These are phyloP conservation scores for Plagodis dolabraria DNA, from an alignment of 2,888 invertebrate species.

Conservation along the genomic window DNA sequence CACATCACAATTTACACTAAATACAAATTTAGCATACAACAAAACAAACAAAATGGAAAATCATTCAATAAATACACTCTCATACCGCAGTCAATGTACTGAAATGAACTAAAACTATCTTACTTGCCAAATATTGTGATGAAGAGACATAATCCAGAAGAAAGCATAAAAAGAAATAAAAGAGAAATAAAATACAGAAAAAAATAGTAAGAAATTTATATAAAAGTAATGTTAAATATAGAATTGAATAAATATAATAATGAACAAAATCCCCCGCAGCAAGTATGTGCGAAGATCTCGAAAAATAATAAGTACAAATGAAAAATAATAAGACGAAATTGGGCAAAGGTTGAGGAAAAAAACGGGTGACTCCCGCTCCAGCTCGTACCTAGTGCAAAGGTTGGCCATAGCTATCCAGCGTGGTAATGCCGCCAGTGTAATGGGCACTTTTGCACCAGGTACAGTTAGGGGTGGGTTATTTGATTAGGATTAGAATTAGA, in stretches of 20 bases:
- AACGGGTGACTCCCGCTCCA: no score
- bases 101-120: constrained; percentile 34
- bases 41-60: not conserved
- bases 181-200: constrained; percentile 6
- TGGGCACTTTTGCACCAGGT: no score
- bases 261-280: constrained; percentile 1
- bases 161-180: constrained; percentile 42
- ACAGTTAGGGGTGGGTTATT: no score
- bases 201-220: not conserved
- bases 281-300: constrained; percentile 8
- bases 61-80: not conserved
- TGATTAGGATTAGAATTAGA: no score
- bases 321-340: no score
- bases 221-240: no score
- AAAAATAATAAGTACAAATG: no score
- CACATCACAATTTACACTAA: not conserved
- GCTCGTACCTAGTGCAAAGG: no score
- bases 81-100: constrained; percentile 24
- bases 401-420: no score
- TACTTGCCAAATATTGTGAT: constrained; percentile 51
- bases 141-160: constrained; percentile 42
- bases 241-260: not conserved
- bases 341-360: no score
- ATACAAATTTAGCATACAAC: not conserved
- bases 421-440: no score